Evolutionary conservation across 2,113 vertebrate species (phyloP), one percentile per base, ranked within the genome.

Genomic region (Cromileptes altivelis): DNA sequence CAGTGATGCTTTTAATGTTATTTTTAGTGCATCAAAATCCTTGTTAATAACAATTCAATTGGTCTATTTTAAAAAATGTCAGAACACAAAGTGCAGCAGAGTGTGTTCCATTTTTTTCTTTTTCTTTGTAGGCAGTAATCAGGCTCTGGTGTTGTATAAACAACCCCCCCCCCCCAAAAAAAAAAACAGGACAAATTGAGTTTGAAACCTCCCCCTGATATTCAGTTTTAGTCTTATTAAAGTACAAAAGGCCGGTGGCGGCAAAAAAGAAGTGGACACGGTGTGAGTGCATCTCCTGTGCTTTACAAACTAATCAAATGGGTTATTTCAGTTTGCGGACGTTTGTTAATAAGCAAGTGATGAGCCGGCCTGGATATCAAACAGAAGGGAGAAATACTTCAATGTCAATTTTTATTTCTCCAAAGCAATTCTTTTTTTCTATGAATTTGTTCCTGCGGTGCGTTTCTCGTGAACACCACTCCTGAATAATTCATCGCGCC

Each of bases 401-500:
- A 83, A 80, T 13, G 58, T 85, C 72, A 77, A 27, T 80, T 89
- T 84, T 71, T 82, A 69, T 81, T 77, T 79, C 69, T 87, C 62
- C 71, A 70, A 78, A 89, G 80, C 47, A 86, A 88, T 88, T 84
- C 52, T 87, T 90, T 88, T 87, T 90, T 88, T 83, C 72, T 71
- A 73, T 81, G 71, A 88, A 87, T 93, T 89, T 85, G 86, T 80
- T 89, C 75, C 81, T 87, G 85, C 14, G 27, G 75, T 88, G 89
- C 37, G 60, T 86, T 86, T 90, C 73, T 67, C 45, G 58, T 85
- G 61, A 91, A 80, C 85, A 82, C 85, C 60, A 58, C 73, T 88
- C 73, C 75, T 94, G 90, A 94, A 94, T 94, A 91, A 95, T 95
- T 92, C 90, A 94, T 92, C 75, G 70, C 4, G 52, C 84, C 88